phyloP scores from a whole-genome alignment of 30 jellyfish, hydroid and myxozoan species.

The Sanderia malayensis region DNA sequence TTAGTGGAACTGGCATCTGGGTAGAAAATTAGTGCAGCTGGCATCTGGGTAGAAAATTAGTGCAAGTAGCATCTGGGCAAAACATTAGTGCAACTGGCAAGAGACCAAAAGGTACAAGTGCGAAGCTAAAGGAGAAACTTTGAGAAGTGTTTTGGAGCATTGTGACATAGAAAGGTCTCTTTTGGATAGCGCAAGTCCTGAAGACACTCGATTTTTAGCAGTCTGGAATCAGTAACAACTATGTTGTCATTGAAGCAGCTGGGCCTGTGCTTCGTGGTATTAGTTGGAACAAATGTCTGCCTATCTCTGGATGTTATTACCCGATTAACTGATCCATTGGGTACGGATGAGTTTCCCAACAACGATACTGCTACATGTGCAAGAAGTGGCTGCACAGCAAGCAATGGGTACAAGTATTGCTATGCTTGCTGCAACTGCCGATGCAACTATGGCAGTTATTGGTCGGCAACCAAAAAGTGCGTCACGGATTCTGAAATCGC shows the following conservation, averaged over 20 bases:
- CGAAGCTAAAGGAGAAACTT: too few species aligned
- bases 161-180: too few species aligned
- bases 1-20: too few species aligned
- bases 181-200: too few species aligned
- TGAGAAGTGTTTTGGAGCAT: too few species aligned
- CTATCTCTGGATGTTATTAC: neutral
- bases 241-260: neutral
- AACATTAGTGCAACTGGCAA: too few species aligned
- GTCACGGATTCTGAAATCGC: slow-evolving; percentile 10
- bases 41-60: too few species aligned
- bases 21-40: too few species aligned
- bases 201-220: too few species aligned
- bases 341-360: slow-evolving; percentile 26
- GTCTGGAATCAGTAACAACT: too few species aligned
- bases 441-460: slow-evolving; percentile 34
- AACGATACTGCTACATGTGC: slow-evolving; percentile 9
- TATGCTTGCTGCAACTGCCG: slow-evolving; percentile 21
- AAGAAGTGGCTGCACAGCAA: slow-evolving; percentile 1
- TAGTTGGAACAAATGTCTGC: neutral
- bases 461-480: slow-evolving; percentile 6
- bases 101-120: too few species aligned
- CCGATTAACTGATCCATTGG: neutral
- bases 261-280: neutral
- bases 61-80: too few species aligned
- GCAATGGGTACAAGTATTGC: slow-evolving; percentile 22